Conservation (phyloP, 2,888 invertebrate genomes). For the Parascotia fuliginaria region DNA sequence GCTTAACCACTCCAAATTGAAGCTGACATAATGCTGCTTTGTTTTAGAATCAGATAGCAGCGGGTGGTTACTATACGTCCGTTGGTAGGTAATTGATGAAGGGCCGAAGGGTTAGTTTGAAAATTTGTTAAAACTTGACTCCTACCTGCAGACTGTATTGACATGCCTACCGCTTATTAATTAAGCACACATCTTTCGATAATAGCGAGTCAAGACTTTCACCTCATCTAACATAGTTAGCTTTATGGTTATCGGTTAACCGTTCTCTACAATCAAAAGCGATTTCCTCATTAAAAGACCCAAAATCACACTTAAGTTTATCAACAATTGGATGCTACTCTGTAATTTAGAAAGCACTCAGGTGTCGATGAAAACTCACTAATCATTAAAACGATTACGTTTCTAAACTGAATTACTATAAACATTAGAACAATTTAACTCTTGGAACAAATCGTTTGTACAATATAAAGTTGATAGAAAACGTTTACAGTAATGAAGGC, state of each 20-base stretch:
- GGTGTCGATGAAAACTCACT: constrained; percentile 41
- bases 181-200: constrained; percentile 16
- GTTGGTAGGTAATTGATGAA: constrained; percentile 38
- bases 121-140: constrained; percentile 23
- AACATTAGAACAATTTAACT: constrained; percentile 56
- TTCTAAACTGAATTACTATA: constrained; percentile 48
- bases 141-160: constrained; percentile 23
- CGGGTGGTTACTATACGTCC: constrained; percentile 47
- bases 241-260: not conserved
- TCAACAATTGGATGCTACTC: constrained; percentile 28
- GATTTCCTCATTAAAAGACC: constrained; percentile 20
- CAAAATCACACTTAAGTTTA: constrained; percentile 24
- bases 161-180: constrained; percentile 22
- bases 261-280: constrained; percentile 1
- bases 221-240: not conserved
- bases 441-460: constrained; percentile 70
- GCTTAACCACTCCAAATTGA: constrained; percentile 24
- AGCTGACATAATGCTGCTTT: constrained; percentile 59
- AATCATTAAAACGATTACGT: constrained; percentile 36
- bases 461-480: constrained; percentile 70
- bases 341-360: constrained; percentile 35
- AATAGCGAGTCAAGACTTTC: not conserved
- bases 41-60: constrained; percentile 47
- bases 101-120: constrained; percentile 29
- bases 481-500: constrained; percentile 78